Percentiles rank a stretch among this genome's conserved stretches.
Evolutionary conservation across 2,888 invertebrate genomes (phyloP).

Genomic region (Onthophagus sagittarius): DNA sequence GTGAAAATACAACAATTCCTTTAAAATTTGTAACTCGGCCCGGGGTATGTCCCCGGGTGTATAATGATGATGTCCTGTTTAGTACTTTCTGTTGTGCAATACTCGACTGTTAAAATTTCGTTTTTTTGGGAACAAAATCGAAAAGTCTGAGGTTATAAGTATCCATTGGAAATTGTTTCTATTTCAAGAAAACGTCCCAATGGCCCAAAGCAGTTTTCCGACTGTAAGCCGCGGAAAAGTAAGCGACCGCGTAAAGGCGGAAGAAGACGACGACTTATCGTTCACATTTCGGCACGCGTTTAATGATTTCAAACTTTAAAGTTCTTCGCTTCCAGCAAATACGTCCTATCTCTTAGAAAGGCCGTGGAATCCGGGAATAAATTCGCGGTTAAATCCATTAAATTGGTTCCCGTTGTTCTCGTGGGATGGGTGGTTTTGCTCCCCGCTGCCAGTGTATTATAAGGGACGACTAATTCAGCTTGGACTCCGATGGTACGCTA

Average conservation of each 20-base stretch:
- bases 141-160: not conserved
- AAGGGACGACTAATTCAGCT: not conserved
- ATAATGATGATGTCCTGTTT: too few species aligned
- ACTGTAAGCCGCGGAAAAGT: not conserved
- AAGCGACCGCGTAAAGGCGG: not conserved
- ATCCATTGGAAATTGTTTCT: not conserved
- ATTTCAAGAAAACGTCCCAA: not conserved
- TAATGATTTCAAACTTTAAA: slow-evolving; percentile 2
- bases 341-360: not conserved
- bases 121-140: too few species aligned
- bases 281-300: not conserved
- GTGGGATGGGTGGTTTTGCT: not conserved
- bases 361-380: slow-evolving; percentile 1
- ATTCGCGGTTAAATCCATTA: slow-evolving; percentile 3
- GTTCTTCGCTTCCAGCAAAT: not conserved
- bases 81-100: too few species aligned
- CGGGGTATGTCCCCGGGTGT: too few species aligned
- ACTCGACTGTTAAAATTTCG: too few species aligned
- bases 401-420: slow-evolving; percentile 8
- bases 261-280: not conserved
- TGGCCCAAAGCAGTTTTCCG: not conserved
- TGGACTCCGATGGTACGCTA: not conserved
- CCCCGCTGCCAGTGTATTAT: not conserved
- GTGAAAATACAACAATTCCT: too few species aligned
- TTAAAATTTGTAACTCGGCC: too few species aligned